phyloP scores from a whole-genome alignment of 2,797 vertebrate species.

The Microctenopoma steveboyesi region DNA sequence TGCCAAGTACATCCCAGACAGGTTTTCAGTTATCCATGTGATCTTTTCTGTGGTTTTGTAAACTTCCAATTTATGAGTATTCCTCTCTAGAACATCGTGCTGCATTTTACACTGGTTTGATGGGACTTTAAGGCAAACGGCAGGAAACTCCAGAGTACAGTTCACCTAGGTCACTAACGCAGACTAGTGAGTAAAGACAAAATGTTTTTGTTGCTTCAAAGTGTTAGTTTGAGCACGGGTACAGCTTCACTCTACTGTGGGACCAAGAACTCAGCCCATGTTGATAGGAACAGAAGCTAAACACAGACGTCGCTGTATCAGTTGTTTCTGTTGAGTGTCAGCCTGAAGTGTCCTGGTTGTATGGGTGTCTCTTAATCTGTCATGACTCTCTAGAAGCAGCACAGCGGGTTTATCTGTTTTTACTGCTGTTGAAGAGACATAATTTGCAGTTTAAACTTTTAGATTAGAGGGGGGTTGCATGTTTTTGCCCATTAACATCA shows the following conservation, averaged over 20 bases:
- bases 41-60: constrained; percentile 50
- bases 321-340: neutral
- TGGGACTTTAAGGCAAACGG: neutral
- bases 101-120: neutral
- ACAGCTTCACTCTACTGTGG: neutral
- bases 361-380: neutral
- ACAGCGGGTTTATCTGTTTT: neutral
- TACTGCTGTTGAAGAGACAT: neutral
- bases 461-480: neutral
- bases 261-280: neutral
- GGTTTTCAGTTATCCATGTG: constrained; percentile 60
- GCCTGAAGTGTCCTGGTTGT: neutral
- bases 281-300: constrained; percentile 11
- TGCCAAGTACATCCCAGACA: constrained; percentile 44
- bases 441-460: constrained; percentile 3
- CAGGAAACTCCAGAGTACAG: neutral
- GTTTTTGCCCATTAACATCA: neutral
- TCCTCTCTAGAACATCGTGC: constrained; percentile 5
- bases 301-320: neutral
- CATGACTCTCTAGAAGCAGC: neutral
- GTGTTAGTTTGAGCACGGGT: neutral
- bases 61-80: constrained; percentile 53
- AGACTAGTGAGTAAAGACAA: neutral
- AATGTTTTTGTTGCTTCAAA: neutral
- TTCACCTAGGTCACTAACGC: neutral